Evolutionary conservation across 2,888 invertebrate genomes (phyloP), one percentile per base, ranked within the genome.

Genomic region (Drosophila ezoana): DNA sequence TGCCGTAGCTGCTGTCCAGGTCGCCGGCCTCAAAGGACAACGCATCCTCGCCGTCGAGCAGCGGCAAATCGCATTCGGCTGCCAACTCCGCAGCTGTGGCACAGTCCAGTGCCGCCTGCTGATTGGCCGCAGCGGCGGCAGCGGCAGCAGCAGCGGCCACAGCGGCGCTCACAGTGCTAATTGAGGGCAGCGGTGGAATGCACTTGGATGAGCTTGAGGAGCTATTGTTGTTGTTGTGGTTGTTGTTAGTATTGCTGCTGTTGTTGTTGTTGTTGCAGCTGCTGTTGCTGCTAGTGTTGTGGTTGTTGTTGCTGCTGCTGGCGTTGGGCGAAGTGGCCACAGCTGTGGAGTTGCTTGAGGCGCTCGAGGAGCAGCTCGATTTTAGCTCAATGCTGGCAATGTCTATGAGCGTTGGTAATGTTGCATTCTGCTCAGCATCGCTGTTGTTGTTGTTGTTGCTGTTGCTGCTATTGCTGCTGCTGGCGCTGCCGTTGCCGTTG

Each of bases 11-110:
- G 72, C 95, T 95, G 86, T 95, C 95, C 72, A 91, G 72, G 20
- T 91, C 90, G 13, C 84, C 89, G 90, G 94, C 84, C 93, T 90
- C 91, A 52, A 94, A 93, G 48, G 95, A 94, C 71, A 95, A 93
- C 61, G 94, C 95, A 74, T 96, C 96, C 89, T 96, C 96, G 86
- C 95, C 95, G 70, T 96, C 96, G 67, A 96, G 91, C 63, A 96
- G 93, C 14, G 90, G 90, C 65, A 96, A 91, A 89, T 96, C 96
- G 28, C 95, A 95, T 87, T 95, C 95, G 0, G 95, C 95, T 0
- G 95, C 95, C 78, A 95, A 91, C 84, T 95, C 95, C 8, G 83
- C 89, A 37, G 90, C 78, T 9, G 80, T 85, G 53, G 81, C 79
- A 32, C 81, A 87, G 14, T 78, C 83, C 37, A 84, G 43, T 0